Percentiles rank a stretch among this genome's conserved stretches.
phyloP scores from a whole-genome alignment of 2,797 vertebrate species.

The Argentina silus region DNA sequence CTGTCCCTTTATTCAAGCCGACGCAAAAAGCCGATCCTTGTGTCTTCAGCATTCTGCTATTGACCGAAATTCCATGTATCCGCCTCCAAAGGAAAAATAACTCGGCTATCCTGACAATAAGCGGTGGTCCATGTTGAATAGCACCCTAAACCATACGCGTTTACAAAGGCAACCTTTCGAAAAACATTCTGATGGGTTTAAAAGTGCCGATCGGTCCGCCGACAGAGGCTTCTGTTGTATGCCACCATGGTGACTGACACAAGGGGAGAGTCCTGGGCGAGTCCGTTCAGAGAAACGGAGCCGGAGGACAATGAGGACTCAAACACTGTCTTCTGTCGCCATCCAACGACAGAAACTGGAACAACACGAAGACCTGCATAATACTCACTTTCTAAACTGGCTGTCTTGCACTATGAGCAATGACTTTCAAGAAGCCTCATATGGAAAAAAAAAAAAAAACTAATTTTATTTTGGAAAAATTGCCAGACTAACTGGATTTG shows the following conservation, averaged over 20 bases:
- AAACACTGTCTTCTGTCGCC: conserved; percentile 44
- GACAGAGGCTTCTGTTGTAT: conserved; percentile 68
- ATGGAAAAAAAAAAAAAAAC: not conserved
- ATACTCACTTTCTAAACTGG: not conserved
- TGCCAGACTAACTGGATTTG: too few species aligned
- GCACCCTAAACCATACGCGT: conserved; percentile 20
- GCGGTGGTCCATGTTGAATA: conserved; percentile 54
- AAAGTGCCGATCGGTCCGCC: conserved; percentile 60
- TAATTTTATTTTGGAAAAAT: too few species aligned
- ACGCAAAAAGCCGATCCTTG: conserved; percentile 59
- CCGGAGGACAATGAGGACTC: conserved; percentile 9
- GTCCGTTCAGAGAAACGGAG: conserved; percentile 63
- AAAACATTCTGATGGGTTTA: conserved; percentile 47
- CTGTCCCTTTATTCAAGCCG: conserved; percentile 49
- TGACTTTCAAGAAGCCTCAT: not conserved
- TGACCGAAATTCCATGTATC: conserved; percentile 61
- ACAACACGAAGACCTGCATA: conserved; percentile 12
- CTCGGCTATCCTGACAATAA: conserved; percentile 46
- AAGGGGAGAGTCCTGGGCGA: conserved; percentile 74
- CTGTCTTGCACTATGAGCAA: not conserved
- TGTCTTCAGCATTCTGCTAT: conserved; percentile 68
- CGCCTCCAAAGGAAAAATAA: conserved; percentile 30
- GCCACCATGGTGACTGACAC: conserved; percentile 84
- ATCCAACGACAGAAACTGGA: conserved; percentile 54
- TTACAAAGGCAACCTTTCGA: conserved; percentile 29